A percentile compares a stretch with the other conserved stretches of the same genome.
Evolutionary conservation across 2,113 vertebrate genomes (phyloP).

Genomic region (Macrotis lagotis): DNA sequence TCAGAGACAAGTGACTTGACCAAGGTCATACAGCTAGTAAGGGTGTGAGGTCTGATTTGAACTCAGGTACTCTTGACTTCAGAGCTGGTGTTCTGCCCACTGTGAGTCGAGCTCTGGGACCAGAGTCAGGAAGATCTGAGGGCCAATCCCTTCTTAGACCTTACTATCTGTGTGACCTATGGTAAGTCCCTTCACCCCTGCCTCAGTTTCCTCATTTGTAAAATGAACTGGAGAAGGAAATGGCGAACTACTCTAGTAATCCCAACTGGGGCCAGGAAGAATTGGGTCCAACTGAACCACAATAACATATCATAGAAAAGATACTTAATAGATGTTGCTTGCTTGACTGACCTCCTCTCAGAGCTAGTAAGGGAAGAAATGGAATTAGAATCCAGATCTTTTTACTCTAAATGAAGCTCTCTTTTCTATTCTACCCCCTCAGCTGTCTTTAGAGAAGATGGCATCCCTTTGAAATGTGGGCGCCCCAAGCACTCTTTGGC

Average conservation of each 20-base stretch:
- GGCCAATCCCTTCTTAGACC: too few relatives aligned
- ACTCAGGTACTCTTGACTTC: too few relatives aligned
- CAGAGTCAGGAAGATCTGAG: too few relatives aligned
- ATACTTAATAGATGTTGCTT: neutral
- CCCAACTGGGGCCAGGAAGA: neutral
- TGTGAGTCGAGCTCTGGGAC: too few relatives aligned
- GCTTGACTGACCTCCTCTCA: neutral
- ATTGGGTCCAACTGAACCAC: neutral
- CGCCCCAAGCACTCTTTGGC: neutral
- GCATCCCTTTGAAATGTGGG: constrained; percentile 32
- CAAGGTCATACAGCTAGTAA: too few relatives aligned
- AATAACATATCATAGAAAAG: neutral
- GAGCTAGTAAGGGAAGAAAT: neutral
- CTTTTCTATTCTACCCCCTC: neutral
- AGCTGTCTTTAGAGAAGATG: neutral
- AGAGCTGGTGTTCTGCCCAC: too few relatives aligned
- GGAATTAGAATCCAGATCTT: neutral
- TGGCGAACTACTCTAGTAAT: neutral
- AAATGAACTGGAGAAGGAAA: neutral
- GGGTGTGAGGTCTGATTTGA: too few relatives aligned
- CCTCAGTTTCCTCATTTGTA: neutral
- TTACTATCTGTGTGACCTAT: too few relatives aligned
- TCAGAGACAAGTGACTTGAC: too few relatives aligned
- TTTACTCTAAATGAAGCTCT: neutral
- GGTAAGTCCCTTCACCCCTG: too few relatives aligned